phyloP scores from a whole-genome alignment of 2,797 vertebrate species.

The Anas georgica region DNA sequence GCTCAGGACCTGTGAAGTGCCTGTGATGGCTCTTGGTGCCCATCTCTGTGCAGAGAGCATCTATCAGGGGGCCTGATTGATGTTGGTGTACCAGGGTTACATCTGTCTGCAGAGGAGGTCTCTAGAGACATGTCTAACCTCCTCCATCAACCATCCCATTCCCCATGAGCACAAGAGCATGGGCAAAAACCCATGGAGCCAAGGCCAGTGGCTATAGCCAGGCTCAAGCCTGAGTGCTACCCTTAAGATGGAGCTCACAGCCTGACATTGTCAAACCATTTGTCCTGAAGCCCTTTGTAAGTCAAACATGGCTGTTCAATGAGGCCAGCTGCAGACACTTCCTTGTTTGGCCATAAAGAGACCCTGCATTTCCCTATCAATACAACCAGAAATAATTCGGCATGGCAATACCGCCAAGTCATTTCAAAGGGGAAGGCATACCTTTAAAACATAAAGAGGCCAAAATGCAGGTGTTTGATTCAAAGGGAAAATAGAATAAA shows the following conservation, averaged over 20 bases:
- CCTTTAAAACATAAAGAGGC: not conserved
- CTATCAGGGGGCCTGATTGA: not conserved
- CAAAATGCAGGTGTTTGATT: not conserved
- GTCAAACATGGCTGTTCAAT: not conserved
- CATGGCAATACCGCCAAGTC: not conserved
- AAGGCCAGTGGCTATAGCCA: not conserved
- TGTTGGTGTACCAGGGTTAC: too few species aligned
- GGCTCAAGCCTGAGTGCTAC: rapidly evolving
- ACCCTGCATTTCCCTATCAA: not conserved
- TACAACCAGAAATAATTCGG: not conserved
- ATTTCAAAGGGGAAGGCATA: not conserved
- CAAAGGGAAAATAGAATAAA: not conserved
- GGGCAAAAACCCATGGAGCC: too few species aligned
- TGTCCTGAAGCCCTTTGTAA: not conserved
- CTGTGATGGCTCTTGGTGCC: rapidly evolving
- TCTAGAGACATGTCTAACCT: not conserved
- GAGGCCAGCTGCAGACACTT: not conserved
- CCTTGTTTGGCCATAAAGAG: not conserved
- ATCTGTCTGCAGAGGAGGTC: not conserved
- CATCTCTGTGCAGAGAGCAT: not conserved
- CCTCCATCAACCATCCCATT: not conserved
- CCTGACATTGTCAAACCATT: rapidly evolving
- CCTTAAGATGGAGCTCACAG: not conserved
- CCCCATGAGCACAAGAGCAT: not conserved
- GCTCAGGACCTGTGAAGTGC: not conserved